phyloP scores from a whole-genome alignment of 2,797 vertebrate species.

The Lepilemur septentrionalis region DNA sequence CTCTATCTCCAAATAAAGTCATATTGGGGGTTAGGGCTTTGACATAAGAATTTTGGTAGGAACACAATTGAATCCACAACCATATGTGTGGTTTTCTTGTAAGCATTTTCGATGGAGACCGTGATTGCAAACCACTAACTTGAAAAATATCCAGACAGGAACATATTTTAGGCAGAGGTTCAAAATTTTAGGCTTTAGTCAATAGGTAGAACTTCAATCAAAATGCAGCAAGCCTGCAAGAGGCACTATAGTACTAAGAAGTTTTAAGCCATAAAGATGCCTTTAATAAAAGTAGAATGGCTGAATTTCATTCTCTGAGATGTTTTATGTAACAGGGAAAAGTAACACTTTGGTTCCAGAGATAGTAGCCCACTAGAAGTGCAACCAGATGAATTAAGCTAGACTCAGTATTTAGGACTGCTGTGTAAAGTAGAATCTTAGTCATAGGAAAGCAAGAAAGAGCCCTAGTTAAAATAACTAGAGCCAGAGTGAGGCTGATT shows the following conservation, averaged over 20 bases:
- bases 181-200: neutral
- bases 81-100: neutral
- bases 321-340: neutral
- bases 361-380: neutral
- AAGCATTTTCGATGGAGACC: neutral
- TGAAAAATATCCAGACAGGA: neutral
- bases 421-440: neutral
- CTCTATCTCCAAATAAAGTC: neutral
- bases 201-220: neutral
- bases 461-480: neutral
- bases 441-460: neutral
- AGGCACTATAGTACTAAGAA: neutral
- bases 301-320: neutral
- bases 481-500: neutral
- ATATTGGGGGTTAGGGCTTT: neutral
- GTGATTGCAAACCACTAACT: neutral
- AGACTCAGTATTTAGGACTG: neutral
- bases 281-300: neutral
- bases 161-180: neutral
- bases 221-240: neutral
- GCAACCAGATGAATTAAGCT: neutral
- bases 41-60: neutral
- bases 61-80: neutral
- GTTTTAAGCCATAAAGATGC: neutral
- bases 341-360: neutral